Conservation (phyloP, 2,888 invertebrate genomes). For the Diaprepes abbreviatus region DNA sequence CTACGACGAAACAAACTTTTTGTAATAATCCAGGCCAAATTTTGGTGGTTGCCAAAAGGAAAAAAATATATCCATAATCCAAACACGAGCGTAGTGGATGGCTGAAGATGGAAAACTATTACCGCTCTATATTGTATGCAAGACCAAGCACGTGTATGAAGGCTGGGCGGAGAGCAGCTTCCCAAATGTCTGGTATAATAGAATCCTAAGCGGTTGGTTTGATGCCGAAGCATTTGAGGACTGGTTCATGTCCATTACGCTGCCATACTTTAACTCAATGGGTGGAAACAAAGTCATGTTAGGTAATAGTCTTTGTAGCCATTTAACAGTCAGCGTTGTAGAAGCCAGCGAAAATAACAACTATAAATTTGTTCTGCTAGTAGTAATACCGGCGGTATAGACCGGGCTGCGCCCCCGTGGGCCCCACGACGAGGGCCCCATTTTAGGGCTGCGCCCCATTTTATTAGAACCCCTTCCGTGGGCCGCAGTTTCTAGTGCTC, state of each 20-base stretch:
- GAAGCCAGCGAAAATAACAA: too few relatives aligned
- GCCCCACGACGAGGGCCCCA: too few relatives aligned
- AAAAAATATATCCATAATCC: constrained; percentile 15
- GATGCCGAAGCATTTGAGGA: background rate
- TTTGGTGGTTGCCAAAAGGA: constrained; percentile 45
- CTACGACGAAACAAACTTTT: too few relatives aligned
- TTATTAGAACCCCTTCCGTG: too few relatives aligned
- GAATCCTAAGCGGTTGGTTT: constrained; percentile 1
- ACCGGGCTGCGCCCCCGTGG: too few relatives aligned
- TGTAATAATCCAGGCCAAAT: constrained; percentile 53
- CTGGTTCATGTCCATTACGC: background rate
- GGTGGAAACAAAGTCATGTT: background rate
- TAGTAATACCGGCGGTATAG: too few relatives aligned
- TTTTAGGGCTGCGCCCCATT: too few relatives aligned
- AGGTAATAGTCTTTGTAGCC: too few relatives aligned
- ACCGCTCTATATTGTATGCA: constrained; percentile 59
- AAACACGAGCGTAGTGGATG: constrained; percentile 56
- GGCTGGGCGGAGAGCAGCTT: constrained; percentile 41
- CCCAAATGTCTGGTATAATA: constrained; percentile 34
- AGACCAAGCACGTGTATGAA: constrained; percentile 52
- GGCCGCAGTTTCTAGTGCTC: too few relatives aligned
- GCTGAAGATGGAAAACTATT: constrained; percentile 55
- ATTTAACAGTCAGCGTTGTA: too few relatives aligned
- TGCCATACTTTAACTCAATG: background rate
- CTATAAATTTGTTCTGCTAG: background rate